phyloP scores from a whole-genome alignment of 2,888 invertebrate species.

The Rhopalosiphum nymphaeae region DNA sequence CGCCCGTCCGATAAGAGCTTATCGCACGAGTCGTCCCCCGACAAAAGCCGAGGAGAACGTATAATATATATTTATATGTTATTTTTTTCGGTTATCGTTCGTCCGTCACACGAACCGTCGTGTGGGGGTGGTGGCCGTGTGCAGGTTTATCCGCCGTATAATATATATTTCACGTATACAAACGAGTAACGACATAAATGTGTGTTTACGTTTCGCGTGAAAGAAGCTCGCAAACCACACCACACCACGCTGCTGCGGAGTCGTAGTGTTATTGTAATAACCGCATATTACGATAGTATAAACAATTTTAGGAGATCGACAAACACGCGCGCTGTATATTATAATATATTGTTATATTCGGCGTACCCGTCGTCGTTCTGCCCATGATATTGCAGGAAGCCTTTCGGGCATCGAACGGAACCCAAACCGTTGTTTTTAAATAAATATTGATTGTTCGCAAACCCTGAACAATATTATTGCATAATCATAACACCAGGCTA shows the following conservation, averaged over 20 bases:
- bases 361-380: not conserved
- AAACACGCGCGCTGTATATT: not conserved
- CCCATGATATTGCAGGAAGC: not conserved
- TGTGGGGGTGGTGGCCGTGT: not conserved
- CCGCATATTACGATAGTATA: not conserved
- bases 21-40: not conserved
- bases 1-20: slow-evolving; percentile 9
- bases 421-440: not conserved
- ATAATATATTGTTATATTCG: not conserved
- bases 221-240: not conserved
- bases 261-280: not conserved
- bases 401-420: not conserved
- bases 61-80: not conserved
- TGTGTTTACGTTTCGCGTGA: not conserved
- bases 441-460: not conserved
- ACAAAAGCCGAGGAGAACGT: not conserved
- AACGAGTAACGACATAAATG: not conserved
- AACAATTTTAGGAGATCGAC: not conserved
- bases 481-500: not conserved
- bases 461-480: not conserved
- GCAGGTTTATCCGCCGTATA: not conserved
- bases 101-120: not conserved
- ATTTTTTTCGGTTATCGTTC: slow-evolving; percentile 2
- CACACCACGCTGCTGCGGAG: not conserved
- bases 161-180: not conserved